phyloP scores from a whole-genome alignment of 2,888 invertebrate species.

The Beris morrisii region DNA sequence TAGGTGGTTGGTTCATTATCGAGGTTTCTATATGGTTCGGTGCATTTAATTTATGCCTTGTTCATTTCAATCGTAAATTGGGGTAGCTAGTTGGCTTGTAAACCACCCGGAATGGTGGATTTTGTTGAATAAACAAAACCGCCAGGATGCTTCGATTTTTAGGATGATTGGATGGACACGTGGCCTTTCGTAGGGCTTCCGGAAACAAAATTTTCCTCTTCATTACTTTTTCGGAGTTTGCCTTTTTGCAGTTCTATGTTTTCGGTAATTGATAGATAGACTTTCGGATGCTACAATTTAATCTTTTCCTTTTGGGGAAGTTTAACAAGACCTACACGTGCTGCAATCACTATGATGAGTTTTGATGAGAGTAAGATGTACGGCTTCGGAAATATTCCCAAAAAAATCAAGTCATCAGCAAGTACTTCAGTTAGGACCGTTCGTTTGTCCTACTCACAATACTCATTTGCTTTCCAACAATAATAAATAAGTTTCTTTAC shows the following conservation, averaged over 20 bases:
- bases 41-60: constrained; percentile 23
- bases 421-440: no score
- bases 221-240: constrained; percentile 10
- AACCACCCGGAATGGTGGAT: constrained; percentile 1
- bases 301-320: no score
- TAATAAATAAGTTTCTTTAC: no score
- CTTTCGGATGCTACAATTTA: constrained; percentile 1
- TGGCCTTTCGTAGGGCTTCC: constrained; percentile 23
- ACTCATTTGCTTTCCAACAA: no score
- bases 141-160: constrained; percentile 22
- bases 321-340: no score
- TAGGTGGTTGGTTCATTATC: constrained; percentile 20
- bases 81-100: neutral
- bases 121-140: constrained; percentile 30
- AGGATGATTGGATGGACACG: constrained; percentile 29
- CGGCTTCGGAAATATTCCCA: no score
- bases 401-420: no score
- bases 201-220: constrained; percentile 1
- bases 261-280: constrained; percentile 17
- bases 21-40: constrained; percentile 22
- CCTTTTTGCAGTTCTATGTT: constrained; percentile 29
- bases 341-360: no score
- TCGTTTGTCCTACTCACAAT: no score
- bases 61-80: constrained; percentile 17
- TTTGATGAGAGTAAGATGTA: no score